Base-by-base conservation (phyloP, 2,797 vertebrate species). In the Tragopan temminckii region DNA sequence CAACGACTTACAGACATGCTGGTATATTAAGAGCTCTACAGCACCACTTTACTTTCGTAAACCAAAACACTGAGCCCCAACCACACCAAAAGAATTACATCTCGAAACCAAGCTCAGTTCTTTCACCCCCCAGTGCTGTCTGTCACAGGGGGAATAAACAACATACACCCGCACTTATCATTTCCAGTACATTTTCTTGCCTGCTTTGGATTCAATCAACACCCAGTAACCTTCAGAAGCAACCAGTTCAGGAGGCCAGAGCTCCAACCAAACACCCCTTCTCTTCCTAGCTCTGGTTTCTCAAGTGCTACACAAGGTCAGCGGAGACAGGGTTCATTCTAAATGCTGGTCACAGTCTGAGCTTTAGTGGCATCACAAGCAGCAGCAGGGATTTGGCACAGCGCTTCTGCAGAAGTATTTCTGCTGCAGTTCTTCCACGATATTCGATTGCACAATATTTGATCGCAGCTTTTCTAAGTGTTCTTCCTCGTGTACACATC, bases 171-270 rank as follows among this genome's bases (percentile, higher is more conserved):
- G 27, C 15, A 40, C 27, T 62, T 57, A 79, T 46, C 3, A 21
- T 6, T 75, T 58, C 59, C 85, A 53, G 27, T 17, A 55, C 7
- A 16, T 24, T 68, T 52, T 8, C 14, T 27, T 43, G 35, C 20
- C 79, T 71, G 33, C 42, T 79, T 74, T 69, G 31, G 66, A 67
- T 46, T 50, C 64, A 46, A 12, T 18, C 50, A 64, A 7, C 21
- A n/a, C 15, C 42, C 57, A 84, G 80, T 40, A 63, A 85, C 52
- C 25, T 57, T 40, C 35, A 48, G 33, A 48, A 83, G 43, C 74
- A 82, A 88, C 31, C 50, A 55, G 68, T 55, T 84, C 71, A 95
- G 89, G 31, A 75, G 86, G 81, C 80, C 91, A 93, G 71, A 1
- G 4, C 75, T 82, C 15, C 21, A 31, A 53, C 61, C 38, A 72